Base-by-base conservation (phyloP, 2,888 invertebrate genomes). In the Hypena proboscidalis region DNA sequence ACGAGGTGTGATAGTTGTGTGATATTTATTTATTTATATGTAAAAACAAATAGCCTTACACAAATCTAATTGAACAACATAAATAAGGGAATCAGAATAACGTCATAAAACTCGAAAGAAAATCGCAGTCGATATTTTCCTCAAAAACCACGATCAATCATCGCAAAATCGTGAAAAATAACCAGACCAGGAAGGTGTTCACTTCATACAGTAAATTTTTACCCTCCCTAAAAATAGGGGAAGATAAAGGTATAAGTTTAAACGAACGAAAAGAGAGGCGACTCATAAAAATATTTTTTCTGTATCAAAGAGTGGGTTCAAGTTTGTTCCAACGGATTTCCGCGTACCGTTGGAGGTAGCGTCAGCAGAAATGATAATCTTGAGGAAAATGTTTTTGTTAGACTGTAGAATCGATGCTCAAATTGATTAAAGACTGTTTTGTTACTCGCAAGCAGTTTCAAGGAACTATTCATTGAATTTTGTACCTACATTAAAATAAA, bases 241-340 rank as follows among this genome's bases (percentile, higher is more conserved):
- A 36, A 57, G 52, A 42, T 51, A 56, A 66, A 73, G 74, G 72
- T 72, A 76, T 75, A 70, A 71, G 63, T 76, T 74, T 72, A 62
- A 70, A 70, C 53, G 51, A 43, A 59, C 49, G 58, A 51, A 58
- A 44, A 43, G 61, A 57, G 58, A 47, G 58, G 57, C 53, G 67
- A 64, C 66, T 70, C 65, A 61, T 62, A 66, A 72, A 67, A 67
- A 65, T 58, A 64, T 67, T 66, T 76, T 69, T 71, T 52, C 40
- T 60, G 59, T 67, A 67, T 68, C 63, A 74, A 69, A 70, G 60
- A 62, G 66, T 65, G 60, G 57, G 67, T 74, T 71, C 51, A 74
- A 74, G 67, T 69, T 54, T 66, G 68, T 69, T 70, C 70, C 67
- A 66, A 45, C 65, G 72, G 70, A 74, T 73, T 67, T 71, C 70